A percentile compares a stretch with the other conserved stretches of the same genome.
phyloP scores from a whole-genome alignment of 2,888 invertebrate genomes.

The Bugulina stolonifera region DNA sequence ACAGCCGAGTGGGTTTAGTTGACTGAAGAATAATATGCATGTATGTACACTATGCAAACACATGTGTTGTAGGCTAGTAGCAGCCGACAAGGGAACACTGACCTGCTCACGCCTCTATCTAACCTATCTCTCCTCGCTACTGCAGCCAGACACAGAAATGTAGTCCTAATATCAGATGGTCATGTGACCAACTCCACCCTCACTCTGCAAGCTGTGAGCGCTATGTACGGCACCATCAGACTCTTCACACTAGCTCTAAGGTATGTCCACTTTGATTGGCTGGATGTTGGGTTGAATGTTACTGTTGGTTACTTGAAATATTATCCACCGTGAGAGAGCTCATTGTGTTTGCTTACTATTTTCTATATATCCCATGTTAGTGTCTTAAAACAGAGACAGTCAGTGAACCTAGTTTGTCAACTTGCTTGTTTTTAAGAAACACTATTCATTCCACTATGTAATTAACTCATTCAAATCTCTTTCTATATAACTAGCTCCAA shows the following conservation, averaged over 20 bases:
- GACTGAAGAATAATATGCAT: too few species aligned
- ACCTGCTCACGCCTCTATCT: constrained; percentile 39
- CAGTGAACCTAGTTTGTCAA: too few species aligned
- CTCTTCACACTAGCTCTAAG: constrained; percentile 45
- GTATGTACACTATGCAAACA: neutral
- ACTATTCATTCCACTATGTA: too few species aligned
- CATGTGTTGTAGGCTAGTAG: neutral
- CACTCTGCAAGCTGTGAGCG: constrained; percentile 33
- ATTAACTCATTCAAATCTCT: neutral
- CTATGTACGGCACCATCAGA: constrained; percentile 37
- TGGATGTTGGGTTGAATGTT: too few species aligned
- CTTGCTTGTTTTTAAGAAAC: too few species aligned
- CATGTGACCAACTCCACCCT: constrained; percentile 42
- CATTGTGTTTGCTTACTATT: too few species aligned
- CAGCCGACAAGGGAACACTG: constrained; percentile 45
- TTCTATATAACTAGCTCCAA: constrained; percentile 34
- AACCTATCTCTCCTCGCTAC: constrained; percentile 39
- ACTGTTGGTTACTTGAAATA: too few species aligned
- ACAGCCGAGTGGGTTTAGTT: too few species aligned
- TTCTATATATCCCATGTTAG: too few species aligned
- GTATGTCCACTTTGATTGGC: too few species aligned
- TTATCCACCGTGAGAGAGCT: too few species aligned
- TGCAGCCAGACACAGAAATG: constrained; percentile 34
- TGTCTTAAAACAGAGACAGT: too few species aligned
- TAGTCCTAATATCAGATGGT: constrained; percentile 47